Conservation (phyloP, 1,140 invertebrate species). For the Neodiprion lecontei region DNA sequence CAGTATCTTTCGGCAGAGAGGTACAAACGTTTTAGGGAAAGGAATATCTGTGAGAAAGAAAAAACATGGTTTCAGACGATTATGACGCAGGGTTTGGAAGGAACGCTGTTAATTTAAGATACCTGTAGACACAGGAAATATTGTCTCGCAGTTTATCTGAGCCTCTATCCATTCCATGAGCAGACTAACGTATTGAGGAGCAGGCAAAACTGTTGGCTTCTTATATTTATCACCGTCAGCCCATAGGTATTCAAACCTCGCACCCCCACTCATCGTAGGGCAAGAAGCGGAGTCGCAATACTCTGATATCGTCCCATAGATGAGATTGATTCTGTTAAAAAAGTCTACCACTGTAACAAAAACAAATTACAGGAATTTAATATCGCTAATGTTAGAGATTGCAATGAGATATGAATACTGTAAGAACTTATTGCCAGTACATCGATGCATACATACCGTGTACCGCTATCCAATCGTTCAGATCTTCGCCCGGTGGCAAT, state of each 20-base stretch:
- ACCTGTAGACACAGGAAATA: conserved; percentile 85
- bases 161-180: conserved; percentile 95
- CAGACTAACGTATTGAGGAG: conserved; percentile 85
- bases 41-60: conserved; percentile 75
- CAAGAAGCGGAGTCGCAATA: conserved; percentile 86
- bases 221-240: conserved; percentile 88
- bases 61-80: conserved; percentile 26
- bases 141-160: conserved; percentile 90
- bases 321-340: conserved; percentile 94
- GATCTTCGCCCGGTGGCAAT: conserved; percentile 85
- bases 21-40: conserved; percentile 86
- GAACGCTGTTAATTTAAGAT: conserved; percentile 19
- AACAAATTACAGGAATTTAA: conserved; percentile 25
- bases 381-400: conserved; percentile 12
- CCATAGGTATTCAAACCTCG: conserved; percentile 92
- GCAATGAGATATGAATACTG: conserved; percentile 1
- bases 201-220: conserved; percentile 87
- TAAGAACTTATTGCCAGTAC: background rate
- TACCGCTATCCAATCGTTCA: conserved; percentile 95
- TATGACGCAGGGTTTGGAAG: conserved; percentile 15
- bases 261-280: conserved; percentile 91
- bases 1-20: conserved; percentile 87
- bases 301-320: conserved; percentile 90
- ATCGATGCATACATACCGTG: conserved; percentile 72
- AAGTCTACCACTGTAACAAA: conserved; percentile 87